Percentiles rank a stretch among this genome's conserved stretches.
phyloP scores from a whole-genome alignment of 2,113 vertebrate species.

The Hyaena hyaena region DNA sequence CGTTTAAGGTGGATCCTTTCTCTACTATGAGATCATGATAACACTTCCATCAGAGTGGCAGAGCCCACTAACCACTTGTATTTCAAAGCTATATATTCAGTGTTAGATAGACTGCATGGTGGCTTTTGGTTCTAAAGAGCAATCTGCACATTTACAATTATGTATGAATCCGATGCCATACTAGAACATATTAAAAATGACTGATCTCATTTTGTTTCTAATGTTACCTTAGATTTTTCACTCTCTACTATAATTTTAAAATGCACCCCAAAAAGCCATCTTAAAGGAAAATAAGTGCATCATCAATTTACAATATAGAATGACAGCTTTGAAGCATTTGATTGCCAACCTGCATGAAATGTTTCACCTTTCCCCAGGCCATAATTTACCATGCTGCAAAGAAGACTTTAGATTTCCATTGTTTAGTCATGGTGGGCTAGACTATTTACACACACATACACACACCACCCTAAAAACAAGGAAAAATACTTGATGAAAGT shows the following conservation, averaged over 20 bases:
- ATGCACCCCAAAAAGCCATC: not conserved
- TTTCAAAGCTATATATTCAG: not conserved
- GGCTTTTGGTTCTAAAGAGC: not conserved
- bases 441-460: not conserved
- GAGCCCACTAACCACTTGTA: not conserved
- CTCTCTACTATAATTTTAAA: not conserved
- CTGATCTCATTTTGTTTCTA: not conserved
- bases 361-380: not conserved
- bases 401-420: not conserved
- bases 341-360: not conserved
- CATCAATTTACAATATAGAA: not conserved
- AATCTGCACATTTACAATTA: not conserved
- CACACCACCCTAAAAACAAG: not conserved
- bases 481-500: not conserved
- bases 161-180: not conserved
- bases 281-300: not conserved
- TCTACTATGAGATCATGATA: not conserved
- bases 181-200: not conserved
- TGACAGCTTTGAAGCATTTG: not conserved
- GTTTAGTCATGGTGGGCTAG: not conserved
- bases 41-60: not conserved
- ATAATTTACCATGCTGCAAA: not conserved
- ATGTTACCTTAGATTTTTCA: not conserved
- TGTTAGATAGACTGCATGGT: not conserved
- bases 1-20: not conserved